phyloP scores from a whole-genome alignment of 1,140 invertebrate species.

The Alviniconcha marisindica region DNA sequence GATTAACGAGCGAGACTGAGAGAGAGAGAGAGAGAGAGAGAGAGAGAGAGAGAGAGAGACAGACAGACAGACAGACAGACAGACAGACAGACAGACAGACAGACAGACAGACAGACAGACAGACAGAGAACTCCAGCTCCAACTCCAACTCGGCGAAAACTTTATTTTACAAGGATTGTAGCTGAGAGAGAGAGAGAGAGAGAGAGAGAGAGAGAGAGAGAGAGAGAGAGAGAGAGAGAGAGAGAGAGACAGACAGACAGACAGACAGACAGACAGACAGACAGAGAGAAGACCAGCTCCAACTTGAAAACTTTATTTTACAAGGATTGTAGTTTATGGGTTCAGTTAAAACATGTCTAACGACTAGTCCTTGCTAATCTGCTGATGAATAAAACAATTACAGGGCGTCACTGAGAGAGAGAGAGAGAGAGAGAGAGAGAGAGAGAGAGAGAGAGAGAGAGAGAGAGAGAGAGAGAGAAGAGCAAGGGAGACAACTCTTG shows the following conservation, averaged over 20 bases:
- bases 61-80: not conserved
- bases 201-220: not conserved
- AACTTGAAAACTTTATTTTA: too few relatives aligned
- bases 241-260: not conserved
- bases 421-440: not conserved
- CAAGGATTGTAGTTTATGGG: too few relatives aligned
- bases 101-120: not conserved
- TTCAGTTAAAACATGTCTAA: too few relatives aligned
- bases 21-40: slow-evolving; percentile 4
- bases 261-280: slow-evolving; percentile 11
- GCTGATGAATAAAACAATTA: too few relatives aligned
- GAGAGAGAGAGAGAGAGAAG: slow-evolving; percentile 7
- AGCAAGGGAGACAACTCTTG: not conserved
- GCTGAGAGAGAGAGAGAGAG: not conserved
- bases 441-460: slow-evolving; percentile 26
- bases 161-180: too few relatives aligned
- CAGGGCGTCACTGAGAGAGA: not conserved
- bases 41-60: not conserved
- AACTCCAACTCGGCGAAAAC: too few relatives aligned
- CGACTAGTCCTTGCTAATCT: too few relatives aligned
- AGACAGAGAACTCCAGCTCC: not conserved
- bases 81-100: not conserved
- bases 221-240: not conserved
- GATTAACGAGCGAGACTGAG: not conserved
- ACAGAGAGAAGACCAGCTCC: not conserved